Conservation (phyloP, 1,140 invertebrate genomes). For the Bombus breviceps region DNA sequence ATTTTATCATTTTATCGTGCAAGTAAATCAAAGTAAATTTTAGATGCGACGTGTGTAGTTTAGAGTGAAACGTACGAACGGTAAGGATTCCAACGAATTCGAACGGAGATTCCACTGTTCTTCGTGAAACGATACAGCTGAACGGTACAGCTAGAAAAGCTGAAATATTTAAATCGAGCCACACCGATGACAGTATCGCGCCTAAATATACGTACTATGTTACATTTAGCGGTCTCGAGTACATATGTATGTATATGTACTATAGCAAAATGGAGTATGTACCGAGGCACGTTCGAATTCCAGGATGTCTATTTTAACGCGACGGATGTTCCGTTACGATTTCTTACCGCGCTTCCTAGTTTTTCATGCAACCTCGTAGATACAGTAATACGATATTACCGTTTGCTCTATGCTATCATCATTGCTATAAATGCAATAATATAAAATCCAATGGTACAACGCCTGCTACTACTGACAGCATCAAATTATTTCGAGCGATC, state of each 20-base stretch:
- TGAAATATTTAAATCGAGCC: slow-evolving; percentile 37
- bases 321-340: slow-evolving; percentile 62
- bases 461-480: too few species aligned
- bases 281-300: slow-evolving; percentile 36
- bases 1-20: too few species aligned
- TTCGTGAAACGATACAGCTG: neutral
- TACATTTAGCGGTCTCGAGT: slow-evolving; percentile 44
- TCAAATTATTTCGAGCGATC: neutral
- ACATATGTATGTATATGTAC: slow-evolving; percentile 15
- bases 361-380: neutral
- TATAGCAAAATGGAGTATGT: slow-evolving; percentile 32
- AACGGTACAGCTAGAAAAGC: neutral
- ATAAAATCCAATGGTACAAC: too few species aligned
- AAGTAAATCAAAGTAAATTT: too few species aligned
- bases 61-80: too few species aligned
- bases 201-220: slow-evolving; percentile 64
- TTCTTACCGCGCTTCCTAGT: slow-evolving; percentile 63
- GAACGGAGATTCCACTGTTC: neutral
- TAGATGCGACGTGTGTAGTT: too few species aligned
- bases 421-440: too few species aligned
- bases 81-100: too few species aligned
- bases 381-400: neutral
- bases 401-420: neutral
- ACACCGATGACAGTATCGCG: slow-evolving; percentile 60
- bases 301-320: slow-evolving; percentile 72